Evolutionary conservation across 2,113 vertebrate species (phyloP).

Genomic region (Psammodynastes pulverulentus): DNA sequence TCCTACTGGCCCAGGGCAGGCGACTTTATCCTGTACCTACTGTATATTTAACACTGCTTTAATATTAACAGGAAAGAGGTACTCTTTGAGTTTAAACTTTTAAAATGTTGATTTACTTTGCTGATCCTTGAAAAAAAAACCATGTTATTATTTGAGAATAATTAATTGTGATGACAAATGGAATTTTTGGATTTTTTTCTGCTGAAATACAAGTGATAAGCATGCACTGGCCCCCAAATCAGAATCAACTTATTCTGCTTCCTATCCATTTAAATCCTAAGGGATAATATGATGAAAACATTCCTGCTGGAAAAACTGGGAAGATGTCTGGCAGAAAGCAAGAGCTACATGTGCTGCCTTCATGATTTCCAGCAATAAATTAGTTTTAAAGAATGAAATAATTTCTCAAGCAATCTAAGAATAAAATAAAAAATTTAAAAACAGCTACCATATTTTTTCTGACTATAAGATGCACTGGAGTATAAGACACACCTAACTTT

Average conservation of each 20-base stretch:
- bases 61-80: neutral
- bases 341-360: neutral
- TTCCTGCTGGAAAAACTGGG: neutral
- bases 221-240: neutral
- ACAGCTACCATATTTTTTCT: too few relatives aligned
- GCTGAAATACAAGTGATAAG: neutral
- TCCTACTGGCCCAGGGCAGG: too few relatives aligned
- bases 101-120: neutral
- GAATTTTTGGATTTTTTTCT: neutral
- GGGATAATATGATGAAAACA: neutral
- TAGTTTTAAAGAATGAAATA: too few relatives aligned
- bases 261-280: neutral
- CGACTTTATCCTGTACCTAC: too few relatives aligned
- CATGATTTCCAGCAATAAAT: neutral
- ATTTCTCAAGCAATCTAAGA: neutral
- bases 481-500: too few relatives aligned
- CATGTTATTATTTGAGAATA: neutral
- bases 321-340: neutral
- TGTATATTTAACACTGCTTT: neutral
- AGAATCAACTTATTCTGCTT: neutral
- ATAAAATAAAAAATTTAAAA: neutral
- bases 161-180: neutral
- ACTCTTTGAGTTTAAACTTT: neutral
- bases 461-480: too few relatives aligned
- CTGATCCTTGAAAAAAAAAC: neutral